Base-by-base conservation (phyloP, 2,888 invertebrate species). In the Drosophila nr. medialis region DNA sequence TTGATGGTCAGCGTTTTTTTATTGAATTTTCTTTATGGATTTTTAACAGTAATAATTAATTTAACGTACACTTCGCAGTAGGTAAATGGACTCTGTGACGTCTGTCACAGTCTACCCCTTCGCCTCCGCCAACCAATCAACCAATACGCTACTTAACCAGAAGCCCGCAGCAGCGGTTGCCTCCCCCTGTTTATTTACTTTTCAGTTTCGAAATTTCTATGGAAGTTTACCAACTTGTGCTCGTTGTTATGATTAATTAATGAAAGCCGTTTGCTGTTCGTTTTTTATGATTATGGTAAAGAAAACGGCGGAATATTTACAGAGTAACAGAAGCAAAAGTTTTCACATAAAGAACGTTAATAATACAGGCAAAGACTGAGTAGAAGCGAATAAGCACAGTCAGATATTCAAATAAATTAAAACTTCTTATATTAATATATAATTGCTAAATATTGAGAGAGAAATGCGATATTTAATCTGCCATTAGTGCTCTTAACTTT, bases 41-140 rank as follows among this genome's bases (percentile, higher is more conserved):
- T 87, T 89, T 89, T 89, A 86, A 86, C 90, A 83, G 90, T 79
- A 86, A 88, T 86, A 86, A 88, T 85, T 90, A 88, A 83, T 88
- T 83, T 77, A 86, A 88, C 81, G 81, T 50, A 56, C 72, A 53
- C 78, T 65, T 68, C 62, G 88, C 88, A 83, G 87, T 89, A 89
- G 89, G 84, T 89, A 86, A 89, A 89, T 89, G 58, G 85, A 42
- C 68, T 61, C 40, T 53, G 48, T 73, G 86, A 83, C 84, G 81
- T 75, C 69, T 40, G 56, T 56, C 38, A 29, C 29, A 15, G 50
- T 30, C 64, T 45, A 18, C 49, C 45, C 38, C 34, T 30, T 15
- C 30, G 5, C 21, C 5, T 4, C 24, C 13, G 21, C 32, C 2
- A 32, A 32, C 10, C 11, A 32, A 32, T 32, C 32, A 21, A 21